phyloP scores from a whole-genome alignment of 2,113 vertebrate genomes.

The Neogobius melanostomus region DNA sequence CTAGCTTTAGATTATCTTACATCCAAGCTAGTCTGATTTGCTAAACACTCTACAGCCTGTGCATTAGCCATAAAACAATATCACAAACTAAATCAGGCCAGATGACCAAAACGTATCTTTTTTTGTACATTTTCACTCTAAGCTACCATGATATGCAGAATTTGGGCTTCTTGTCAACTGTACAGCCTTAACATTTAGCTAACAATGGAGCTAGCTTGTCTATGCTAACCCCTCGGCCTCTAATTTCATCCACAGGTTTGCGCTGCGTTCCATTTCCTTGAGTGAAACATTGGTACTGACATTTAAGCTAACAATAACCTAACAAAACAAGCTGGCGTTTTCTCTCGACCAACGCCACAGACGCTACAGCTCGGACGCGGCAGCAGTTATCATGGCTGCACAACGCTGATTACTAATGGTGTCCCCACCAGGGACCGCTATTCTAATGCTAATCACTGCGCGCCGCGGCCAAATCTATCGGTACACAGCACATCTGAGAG shows the following conservation, averaged over 20 bases:
- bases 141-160: no score
- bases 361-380: constrained; percentile 41
- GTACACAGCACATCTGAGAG: constrained; percentile 19
- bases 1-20: no score
- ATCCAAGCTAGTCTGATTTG: no score
- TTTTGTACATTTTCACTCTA: no score
- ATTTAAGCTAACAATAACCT: constrained; percentile 41
- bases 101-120: no score
- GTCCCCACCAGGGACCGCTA: constrained; percentile 52
- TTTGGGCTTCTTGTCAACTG: no score
- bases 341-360: constrained; percentile 7
- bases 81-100: no score
- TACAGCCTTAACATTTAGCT: no score
- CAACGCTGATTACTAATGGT: constrained; percentile 73
- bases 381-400: constrained; percentile 58
- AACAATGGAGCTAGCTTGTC: not conserved
- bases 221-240: not conserved
- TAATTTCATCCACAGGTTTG: not conserved
- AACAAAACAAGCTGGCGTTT: not conserved
- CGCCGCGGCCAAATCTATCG: constrained; percentile 45
- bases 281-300: constrained; percentile 19
- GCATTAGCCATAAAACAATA: no score
- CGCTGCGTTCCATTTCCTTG: not conserved
- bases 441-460: constrained; percentile 66
- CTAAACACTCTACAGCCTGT: no score